phyloP scores from a whole-genome alignment of 2,113 vertebrate genomes.

The Scartelaos histophorus region DNA sequence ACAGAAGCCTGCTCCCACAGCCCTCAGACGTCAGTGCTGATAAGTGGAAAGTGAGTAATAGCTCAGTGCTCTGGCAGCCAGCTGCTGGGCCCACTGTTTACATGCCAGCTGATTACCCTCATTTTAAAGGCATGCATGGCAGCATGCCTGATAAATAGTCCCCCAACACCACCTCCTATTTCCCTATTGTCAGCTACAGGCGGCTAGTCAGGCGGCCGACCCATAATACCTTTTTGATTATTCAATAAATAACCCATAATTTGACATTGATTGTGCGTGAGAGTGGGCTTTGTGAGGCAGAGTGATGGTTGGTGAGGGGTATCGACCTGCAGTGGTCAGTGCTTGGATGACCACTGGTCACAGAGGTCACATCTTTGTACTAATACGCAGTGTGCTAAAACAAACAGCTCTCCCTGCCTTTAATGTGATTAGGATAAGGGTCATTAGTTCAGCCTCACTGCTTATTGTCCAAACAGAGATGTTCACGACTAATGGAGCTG shows the following conservation, averaged over 20 bases:
- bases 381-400: slow-evolving; percentile 33
- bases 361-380: slow-evolving; percentile 63
- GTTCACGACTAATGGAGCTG: slow-evolving; percentile 62
- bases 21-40: slow-evolving; percentile 55
- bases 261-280: slow-evolving; percentile 83
- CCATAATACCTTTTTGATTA: slow-evolving; percentile 84
- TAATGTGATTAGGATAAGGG: slow-evolving; percentile 78
- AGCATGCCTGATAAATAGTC: slow-evolving; percentile 78
- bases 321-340: slow-evolving; percentile 80
- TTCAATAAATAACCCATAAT: slow-evolving; percentile 89
- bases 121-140: slow-evolving; percentile 83
- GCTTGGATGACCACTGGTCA: slow-evolving; percentile 71
- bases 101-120: slow-evolving; percentile 91
- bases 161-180: slow-evolving; percentile 41
- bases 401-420: slow-evolving; percentile 32
- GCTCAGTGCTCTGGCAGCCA: slow-evolving; percentile 75
- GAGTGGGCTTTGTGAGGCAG: slow-evolving; percentile 68
- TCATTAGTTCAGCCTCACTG: slow-evolving; percentile 72
- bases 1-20: slow-evolving; percentile 31
- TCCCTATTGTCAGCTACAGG: slow-evolving; percentile 67
- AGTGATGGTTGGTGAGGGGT: slow-evolving; percentile 49
- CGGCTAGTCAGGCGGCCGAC: slow-evolving; percentile 59
- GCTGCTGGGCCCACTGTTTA: slow-evolving; percentile 87
- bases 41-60: slow-evolving; percentile 81
- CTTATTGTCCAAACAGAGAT: slow-evolving; percentile 75